A percentile compares a stretch with the other conserved stretches of the same genome.
These are phyloP conservation scores for Acomys russatus DNA, from an alignment of 2,797 vertebrate species.

Conservation along the genomic window DNA sequence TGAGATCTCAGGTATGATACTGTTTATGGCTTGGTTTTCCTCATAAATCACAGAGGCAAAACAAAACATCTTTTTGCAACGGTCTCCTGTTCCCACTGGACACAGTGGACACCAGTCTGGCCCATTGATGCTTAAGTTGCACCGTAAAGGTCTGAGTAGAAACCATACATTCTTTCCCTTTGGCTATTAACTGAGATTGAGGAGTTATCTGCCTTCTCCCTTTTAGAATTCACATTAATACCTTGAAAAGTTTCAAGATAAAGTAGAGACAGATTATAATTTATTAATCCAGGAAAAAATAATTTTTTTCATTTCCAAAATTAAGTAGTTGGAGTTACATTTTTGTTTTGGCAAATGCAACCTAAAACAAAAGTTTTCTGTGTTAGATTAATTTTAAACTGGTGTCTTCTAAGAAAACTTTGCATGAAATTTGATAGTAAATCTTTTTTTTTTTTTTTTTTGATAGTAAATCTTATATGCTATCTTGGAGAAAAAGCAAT, in stretches of 20 bases:
- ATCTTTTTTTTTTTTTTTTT: too few relatives aligned
- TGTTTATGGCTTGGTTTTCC: slow-evolving; percentile 55
- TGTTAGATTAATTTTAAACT: slow-evolving; percentile 58
- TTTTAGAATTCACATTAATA: slow-evolving; percentile 47
- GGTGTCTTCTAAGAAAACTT: slow-evolving; percentile 62
- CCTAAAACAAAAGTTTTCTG: slow-evolving; percentile 51
- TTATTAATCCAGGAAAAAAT: slow-evolving; percentile 59
- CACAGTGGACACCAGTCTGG: slow-evolving; percentile 2
- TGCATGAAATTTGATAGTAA: slow-evolving; percentile 59
- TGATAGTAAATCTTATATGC: slow-evolving; percentile 55
- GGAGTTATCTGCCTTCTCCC: not conserved
- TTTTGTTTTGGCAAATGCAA: slow-evolving; percentile 70
- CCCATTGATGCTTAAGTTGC: slow-evolving; percentile 26
- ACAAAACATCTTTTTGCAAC: slow-evolving; percentile 20
- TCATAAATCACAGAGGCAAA: slow-evolving; percentile 49
- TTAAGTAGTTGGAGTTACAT: slow-evolving; percentile 37
- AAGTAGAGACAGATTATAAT: slow-evolving; percentile 55
- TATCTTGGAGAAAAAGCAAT: slow-evolving; percentile 64
- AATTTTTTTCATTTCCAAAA: slow-evolving; percentile 59
- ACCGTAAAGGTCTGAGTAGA: not conserved
- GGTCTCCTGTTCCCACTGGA: slow-evolving; percentile 22
- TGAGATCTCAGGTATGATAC: slow-evolving; percentile 38
- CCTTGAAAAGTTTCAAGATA: slow-evolving; percentile 42
- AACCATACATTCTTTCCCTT: not conserved
- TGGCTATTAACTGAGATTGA: slow-evolving; percentile 20